These are phyloP conservation scores for Corythornis cristatus DNA, from an alignment of 2,113 vertebrate genomes.

Conservation along the genomic window DNA sequence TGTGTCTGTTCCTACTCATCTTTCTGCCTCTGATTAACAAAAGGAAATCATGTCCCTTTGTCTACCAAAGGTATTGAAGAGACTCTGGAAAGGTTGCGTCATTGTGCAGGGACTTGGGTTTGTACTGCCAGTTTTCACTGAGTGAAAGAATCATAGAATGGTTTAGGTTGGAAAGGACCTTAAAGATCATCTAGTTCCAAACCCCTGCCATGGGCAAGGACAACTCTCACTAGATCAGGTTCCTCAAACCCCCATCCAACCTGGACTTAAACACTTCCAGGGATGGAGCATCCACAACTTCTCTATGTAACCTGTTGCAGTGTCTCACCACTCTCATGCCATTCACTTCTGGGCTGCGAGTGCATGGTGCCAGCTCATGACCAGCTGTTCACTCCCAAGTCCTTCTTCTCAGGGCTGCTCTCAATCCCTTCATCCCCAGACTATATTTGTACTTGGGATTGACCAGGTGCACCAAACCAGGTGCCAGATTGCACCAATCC, in stretches of 20 bases:
- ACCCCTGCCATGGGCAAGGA: not conserved
- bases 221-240: not conserved
- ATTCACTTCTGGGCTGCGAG: not conserved
- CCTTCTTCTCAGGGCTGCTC: not conserved
- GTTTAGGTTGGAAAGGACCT: not conserved
- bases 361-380: not conserved
- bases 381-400: not conserved
- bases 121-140: not conserved
- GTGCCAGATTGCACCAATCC: not conserved
- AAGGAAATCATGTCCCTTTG: not conserved
- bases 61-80: not conserved
- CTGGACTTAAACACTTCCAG: not conserved
- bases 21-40: conserved; percentile 26
- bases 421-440: not conserved
- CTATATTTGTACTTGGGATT: no score
- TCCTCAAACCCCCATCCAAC: not conserved
- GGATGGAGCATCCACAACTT: not conserved
- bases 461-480: not conserved
- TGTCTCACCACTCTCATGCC: not conserved
- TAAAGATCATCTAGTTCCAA: not conserved
- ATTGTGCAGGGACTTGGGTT: not conserved
- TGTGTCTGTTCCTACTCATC: conserved; percentile 34
- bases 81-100: not conserved
- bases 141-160: not conserved
- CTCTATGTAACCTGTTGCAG: not conserved